Evolutionary conservation across 2,113 vertebrate genomes (phyloP), one percentile per base, ranked within the genome.

Genomic region (Cinclus cinclus): DNA sequence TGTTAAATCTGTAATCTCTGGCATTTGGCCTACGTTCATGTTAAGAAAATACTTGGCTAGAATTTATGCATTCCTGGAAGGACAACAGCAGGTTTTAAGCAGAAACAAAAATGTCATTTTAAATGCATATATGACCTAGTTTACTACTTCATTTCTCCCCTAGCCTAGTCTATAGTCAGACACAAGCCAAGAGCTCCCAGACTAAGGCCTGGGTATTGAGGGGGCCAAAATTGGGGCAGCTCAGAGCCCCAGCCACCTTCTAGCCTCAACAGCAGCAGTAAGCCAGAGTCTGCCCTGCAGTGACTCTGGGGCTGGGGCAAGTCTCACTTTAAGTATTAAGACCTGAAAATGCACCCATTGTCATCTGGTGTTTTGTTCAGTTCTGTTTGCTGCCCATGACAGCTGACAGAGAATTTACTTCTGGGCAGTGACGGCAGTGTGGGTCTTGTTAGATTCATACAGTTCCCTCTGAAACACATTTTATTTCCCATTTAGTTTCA

Each of bases 31-130:
- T 94, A 0, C 39, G 49, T 82, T 37, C 65, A 31, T 78, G 69
- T 64, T 81, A 95, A 89, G 71, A 77, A 95, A 91, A 94, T 82
- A 75, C 46, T 94, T 94, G 89, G 77, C 87, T 65, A 18, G 28
- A 55, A 44, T 73, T 64, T 79, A n/a, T 68, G 52, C 49, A 30
- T 95, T 96, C 69, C 58, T 95, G 76, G 65, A 84, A 94, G 89
- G 92, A 94, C 46, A 85, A 62, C 71, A 77, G 37, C 82, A 88
- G 24, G 60, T 79, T 94, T 92, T 71, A 88, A 73, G 75, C 11
- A 79, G 68, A 96, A 91, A 58, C 52, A 77, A 86, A 94, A 80
- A 46, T 59, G 80, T 84, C n/a, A 74, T 49, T 95, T 93, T 49
- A 86, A 88, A 94, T 87, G 17, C 21, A 6, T 68, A 39, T 24